Conservation (phyloP, 2,113 vertebrate genomes). For the Salvelinus alpinus region DNA sequence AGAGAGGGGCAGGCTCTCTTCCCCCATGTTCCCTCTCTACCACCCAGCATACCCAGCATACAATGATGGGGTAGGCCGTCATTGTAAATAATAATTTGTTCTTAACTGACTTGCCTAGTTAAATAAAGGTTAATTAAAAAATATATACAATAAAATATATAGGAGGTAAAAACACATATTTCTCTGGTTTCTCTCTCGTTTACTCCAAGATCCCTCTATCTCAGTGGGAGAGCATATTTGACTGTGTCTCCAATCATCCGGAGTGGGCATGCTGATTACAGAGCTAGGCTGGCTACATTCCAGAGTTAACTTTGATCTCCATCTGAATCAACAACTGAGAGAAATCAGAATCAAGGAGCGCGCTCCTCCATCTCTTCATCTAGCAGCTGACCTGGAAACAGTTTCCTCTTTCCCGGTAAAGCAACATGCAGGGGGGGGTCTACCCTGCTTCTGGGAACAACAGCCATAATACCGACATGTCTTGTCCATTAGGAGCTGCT, state of each 20-base stretch:
- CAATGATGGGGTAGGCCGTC: too few relatives aligned
- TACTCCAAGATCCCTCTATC: background rate
- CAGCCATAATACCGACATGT: background rate
- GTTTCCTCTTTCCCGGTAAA: conserved; percentile 36
- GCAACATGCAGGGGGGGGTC: conserved; percentile 13
- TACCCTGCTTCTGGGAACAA: background rate
- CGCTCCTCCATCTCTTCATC: background rate
- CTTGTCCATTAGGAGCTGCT: background rate
- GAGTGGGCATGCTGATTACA: conserved; percentile 22
- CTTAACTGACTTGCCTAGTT: too few relatives aligned
- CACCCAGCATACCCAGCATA: too few relatives aligned
- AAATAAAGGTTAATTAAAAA: too few relatives aligned
- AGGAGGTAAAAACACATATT: background rate
- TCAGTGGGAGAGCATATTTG: background rate
- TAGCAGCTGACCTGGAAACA: conserved; percentile 74
- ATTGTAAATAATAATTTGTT: too few relatives aligned
- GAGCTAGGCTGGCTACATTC: conserved; percentile 18
- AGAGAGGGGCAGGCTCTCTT: too few relatives aligned
- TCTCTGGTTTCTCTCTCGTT: background rate
- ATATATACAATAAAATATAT: background rate
- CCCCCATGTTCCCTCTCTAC: too few relatives aligned
- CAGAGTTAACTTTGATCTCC: conserved; percentile 55
- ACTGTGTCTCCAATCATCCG: background rate
- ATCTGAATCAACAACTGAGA: conserved; percentile 63
- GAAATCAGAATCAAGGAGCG: background rate